Conservation (phyloP, 2,797 vertebrate species). For the Acomys russatus region DNA sequence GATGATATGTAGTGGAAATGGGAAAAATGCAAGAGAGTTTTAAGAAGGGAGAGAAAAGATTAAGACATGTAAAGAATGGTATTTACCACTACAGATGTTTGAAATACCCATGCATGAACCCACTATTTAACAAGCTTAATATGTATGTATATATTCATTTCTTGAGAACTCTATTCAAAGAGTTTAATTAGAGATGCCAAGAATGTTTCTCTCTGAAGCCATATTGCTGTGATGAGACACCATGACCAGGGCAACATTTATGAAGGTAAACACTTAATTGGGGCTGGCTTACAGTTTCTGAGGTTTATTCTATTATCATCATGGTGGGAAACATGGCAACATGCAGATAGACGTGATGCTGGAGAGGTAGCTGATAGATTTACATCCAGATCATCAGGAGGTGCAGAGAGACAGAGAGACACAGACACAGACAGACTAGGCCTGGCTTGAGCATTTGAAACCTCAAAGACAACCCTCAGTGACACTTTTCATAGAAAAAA, state of each 20-base stretch:
- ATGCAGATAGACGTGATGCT: neutral
- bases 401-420: neutral
- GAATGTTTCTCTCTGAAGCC: neutral
- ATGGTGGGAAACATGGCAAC: neutral
- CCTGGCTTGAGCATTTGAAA: neutral
- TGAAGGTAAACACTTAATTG: neutral
- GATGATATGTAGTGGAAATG: neutral
- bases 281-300: neutral
- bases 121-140: neutral
- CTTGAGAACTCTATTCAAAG: neutral
- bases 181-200: neutral
- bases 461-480: neutral
- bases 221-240: neutral
- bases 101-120: neutral
- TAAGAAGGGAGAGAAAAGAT: neutral
- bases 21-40: neutral
- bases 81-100: neutral
- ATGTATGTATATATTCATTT: neutral
- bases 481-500: neutral
- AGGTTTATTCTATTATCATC: neutral
- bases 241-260: neutral
- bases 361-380: neutral
- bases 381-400: neutral
- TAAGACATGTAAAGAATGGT: neutral
- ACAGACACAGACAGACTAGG: neutral